These are phyloP conservation scores for Raphicerus campestris DNA, from an alignment of 2,113 vertebrate genomes.

Conservation along the genomic window DNA sequence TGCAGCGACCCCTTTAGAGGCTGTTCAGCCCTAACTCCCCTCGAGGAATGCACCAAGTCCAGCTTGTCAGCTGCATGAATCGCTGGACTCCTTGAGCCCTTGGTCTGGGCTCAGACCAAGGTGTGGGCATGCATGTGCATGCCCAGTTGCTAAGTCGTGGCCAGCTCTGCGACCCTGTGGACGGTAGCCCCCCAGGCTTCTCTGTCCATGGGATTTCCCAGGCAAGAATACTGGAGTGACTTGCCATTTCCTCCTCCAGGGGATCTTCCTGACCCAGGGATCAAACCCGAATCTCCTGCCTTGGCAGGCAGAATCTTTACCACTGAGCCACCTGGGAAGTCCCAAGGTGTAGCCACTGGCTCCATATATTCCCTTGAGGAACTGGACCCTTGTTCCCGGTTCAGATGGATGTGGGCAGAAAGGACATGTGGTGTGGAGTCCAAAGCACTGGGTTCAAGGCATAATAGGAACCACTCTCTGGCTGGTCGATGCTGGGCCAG, in stretches of 20 bases:
- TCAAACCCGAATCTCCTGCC: neutral
- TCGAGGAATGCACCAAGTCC: neutral
- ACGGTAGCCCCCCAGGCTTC: neutral
- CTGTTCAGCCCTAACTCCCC: neutral
- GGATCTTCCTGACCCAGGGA: neutral
- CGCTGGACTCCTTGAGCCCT: neutral
- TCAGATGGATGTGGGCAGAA: neutral
- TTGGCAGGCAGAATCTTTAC: neutral
- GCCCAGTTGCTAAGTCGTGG: neutral
- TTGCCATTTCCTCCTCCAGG: neutral
- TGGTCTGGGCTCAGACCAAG: neutral
- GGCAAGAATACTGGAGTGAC: neutral
- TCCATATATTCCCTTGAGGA: neutral
- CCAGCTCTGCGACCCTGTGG: neutral
- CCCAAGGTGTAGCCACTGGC: neutral
- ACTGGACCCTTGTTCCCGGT: neutral
- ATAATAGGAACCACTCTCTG: neutral
- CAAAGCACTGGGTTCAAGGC: neutral
- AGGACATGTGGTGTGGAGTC: neutral
- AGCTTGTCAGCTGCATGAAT: neutral
- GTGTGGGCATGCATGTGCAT: neutral
- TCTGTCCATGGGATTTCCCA: neutral
- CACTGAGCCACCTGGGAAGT: neutral
- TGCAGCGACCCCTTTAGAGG: neutral
- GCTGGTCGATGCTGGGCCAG: neutral